Conservation (phyloP, 2,113 vertebrate species). For the Sinocyclocheilus anophthalmus region DNA sequence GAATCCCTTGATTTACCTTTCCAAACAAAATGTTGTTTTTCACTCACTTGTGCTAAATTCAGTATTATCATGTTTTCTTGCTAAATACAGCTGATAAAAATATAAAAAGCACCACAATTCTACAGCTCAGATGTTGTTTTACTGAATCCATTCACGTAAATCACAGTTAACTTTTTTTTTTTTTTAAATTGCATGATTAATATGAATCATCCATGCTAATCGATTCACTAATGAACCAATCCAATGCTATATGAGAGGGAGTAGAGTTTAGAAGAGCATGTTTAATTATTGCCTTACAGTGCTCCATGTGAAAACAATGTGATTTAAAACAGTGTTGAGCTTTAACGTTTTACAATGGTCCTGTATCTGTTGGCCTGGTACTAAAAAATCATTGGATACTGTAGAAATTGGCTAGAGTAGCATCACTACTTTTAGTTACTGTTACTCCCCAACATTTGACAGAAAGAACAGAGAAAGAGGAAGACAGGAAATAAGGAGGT, state of each 20-base stretch:
- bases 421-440: background rate
- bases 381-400: background rate
- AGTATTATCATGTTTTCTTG: no score
- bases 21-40: background rate
- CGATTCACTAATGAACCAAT: background rate
- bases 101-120: no score
- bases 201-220: background rate
- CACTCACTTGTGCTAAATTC: no score
- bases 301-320: background rate
- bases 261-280: background rate
- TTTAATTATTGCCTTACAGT: background rate
- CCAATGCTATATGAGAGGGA: background rate
- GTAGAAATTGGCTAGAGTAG: background rate
- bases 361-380: background rate
- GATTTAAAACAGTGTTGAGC: background rate
- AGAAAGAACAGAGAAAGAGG: constrained; percentile 6
- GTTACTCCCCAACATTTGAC: background rate
- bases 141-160: background rate
- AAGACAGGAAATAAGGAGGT: background rate
- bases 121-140: background rate
- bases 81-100: no score
- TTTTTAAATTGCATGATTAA: background rate
- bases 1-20: background rate
- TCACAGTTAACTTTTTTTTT: background rate
- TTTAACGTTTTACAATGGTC: background rate